phyloP scores from a whole-genome alignment of 2,113 vertebrate genomes.

The Pteropus alecto region DNA sequence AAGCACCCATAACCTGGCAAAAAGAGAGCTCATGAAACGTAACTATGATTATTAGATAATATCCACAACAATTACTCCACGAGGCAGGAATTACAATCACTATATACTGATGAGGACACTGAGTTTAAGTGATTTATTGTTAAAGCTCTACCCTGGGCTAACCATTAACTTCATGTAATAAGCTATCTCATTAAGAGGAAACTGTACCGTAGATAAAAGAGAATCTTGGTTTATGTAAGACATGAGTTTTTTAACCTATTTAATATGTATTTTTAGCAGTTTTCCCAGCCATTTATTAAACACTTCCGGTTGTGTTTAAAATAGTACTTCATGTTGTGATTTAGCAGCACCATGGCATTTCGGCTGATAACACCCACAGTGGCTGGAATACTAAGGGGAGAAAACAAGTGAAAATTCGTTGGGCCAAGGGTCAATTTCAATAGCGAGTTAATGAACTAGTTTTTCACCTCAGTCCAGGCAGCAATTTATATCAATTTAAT shows the following conservation, averaged over 20 bases:
- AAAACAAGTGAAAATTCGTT: conserved; percentile 55
- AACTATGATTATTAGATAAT: background rate
- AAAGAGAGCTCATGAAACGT: background rate
- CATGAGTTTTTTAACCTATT: conserved; percentile 19
- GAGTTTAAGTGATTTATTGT: background rate
- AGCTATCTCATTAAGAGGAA: conserved; percentile 25
- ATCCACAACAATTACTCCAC: background rate
- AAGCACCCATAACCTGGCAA: background rate
- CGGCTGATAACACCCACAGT: background rate
- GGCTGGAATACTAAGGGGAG: background rate
- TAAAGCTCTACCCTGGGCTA: background rate
- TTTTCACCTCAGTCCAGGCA: conserved; percentile 46
- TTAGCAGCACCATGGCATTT: background rate
- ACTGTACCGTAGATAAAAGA: background rate
- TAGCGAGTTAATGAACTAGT: conserved; percentile 53
- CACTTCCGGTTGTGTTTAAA: conserved; percentile 34
- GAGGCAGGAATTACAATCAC: background rate
- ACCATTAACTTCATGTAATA: background rate
- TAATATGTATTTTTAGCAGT: conserved; percentile 13
- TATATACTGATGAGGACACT: background rate
- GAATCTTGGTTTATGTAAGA: background rate
- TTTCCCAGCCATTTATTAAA: conserved; percentile 42
- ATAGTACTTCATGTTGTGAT: conserved; percentile 21
- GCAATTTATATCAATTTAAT: conserved; percentile 58
- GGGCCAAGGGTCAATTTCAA: conserved; percentile 41